A percentile compares a stretch with the other conserved stretches of the same genome.
Conservation (phyloP, 2,797 vertebrate species). For the Cyclura pinguis region DNA sequence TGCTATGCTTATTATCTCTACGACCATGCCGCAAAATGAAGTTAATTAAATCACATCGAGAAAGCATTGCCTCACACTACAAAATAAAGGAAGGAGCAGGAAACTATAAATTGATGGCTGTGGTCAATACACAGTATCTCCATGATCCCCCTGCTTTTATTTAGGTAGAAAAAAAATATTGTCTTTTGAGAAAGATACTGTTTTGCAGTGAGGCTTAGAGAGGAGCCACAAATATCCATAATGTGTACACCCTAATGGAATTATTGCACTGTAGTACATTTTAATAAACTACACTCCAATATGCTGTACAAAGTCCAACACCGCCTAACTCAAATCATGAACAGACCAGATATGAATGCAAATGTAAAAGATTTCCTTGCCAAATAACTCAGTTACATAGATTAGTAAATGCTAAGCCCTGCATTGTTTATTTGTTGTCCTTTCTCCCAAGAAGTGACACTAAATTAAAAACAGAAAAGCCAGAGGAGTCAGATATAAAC, state of each 20-base stretch:
- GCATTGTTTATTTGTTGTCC: neutral
- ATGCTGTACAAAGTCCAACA: constrained; percentile 62
- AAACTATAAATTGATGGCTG: constrained; percentile 65
- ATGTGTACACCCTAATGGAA: constrained; percentile 57
- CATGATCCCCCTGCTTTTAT: constrained; percentile 58
- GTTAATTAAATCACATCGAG: constrained; percentile 74
- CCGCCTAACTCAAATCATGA: constrained; percentile 59
- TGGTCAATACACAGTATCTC: constrained; percentile 57
- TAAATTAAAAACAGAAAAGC: constrained; percentile 16
- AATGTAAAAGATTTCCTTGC: constrained; percentile 56
- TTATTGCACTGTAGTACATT: constrained; percentile 44
- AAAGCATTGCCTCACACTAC: constrained; percentile 54
- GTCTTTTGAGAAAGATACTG: constrained; percentile 62
- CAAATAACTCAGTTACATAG: neutral
- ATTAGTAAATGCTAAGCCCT: neutral
- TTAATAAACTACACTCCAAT: constrained; percentile 43
- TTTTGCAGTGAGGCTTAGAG: constrained; percentile 37
- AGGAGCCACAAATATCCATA: constrained; percentile 57
- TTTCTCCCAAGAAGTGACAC: constrained; percentile 21
- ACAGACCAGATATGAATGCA: constrained; percentile 54
- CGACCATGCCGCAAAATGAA: constrained; percentile 60
- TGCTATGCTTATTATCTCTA: constrained; percentile 73
- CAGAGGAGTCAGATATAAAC: constrained; percentile 41
- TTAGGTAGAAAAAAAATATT: constrained; percentile 55
- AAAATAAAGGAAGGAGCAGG: constrained; percentile 43